phyloP scores from a whole-genome alignment of 2,888 invertebrate species.

The Pterostichus madidus region DNA sequence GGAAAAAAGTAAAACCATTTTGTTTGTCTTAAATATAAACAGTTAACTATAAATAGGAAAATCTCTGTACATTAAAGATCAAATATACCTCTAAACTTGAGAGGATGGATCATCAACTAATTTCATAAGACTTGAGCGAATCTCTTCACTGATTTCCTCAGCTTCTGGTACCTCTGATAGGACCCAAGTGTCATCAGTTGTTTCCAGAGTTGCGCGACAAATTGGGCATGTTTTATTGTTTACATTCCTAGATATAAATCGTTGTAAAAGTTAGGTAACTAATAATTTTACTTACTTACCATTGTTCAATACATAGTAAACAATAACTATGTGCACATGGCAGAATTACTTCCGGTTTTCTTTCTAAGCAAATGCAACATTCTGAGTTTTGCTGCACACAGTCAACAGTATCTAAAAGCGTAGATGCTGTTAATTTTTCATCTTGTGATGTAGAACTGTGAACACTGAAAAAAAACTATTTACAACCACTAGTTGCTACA shows the following conservation, averaged over 20 bases:
- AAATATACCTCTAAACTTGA: constrained; percentile 28
- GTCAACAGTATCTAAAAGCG: constrained; percentile 75
- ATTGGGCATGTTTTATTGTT: constrained; percentile 85
- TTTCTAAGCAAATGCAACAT: constrained; percentile 87
- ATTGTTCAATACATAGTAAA: constrained; percentile 85
- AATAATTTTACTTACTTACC: constrained; percentile 76
- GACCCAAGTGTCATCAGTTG: constrained; percentile 84
- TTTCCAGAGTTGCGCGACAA: constrained; percentile 82
- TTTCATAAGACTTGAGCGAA: constrained; percentile 76
- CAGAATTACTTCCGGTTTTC: constrained; percentile 83
- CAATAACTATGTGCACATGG: constrained; percentile 87
- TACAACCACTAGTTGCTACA: constrained; percentile 23
- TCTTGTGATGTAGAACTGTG: constrained; percentile 53
- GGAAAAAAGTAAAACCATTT: constrained; percentile 55
- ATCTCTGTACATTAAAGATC: constrained; percentile 20
- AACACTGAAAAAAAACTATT: constrained; percentile 27
- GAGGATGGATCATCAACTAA: constrained; percentile 71
- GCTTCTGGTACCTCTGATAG: constrained; percentile 82
- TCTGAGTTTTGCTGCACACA: constrained; percentile 75
- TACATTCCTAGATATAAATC: constrained; percentile 80
- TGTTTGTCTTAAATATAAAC: constrained; percentile 41
- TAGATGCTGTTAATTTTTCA: constrained; percentile 73
- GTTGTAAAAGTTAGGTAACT: neutral
- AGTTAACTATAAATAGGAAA: constrained; percentile 34
- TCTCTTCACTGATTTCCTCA: constrained; percentile 80